Evolutionary conservation across 2,113 vertebrate genomes (phyloP).

Genomic region (Neogobius melanostomus): DNA sequence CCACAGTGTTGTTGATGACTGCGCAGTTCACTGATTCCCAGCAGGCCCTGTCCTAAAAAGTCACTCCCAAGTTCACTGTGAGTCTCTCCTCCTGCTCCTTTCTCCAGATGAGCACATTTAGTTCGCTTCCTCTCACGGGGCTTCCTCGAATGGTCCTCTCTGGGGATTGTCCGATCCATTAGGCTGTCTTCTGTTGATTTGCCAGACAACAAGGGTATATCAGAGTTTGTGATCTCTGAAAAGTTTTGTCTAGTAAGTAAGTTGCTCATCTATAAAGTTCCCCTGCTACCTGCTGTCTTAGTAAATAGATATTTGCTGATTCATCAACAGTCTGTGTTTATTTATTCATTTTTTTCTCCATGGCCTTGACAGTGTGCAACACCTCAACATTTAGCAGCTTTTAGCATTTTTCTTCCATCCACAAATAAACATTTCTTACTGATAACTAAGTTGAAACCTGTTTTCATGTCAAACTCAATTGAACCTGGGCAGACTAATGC

Average conservation of each 20-base stretch:
- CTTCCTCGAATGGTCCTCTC: not conserved
- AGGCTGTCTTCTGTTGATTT: slow-evolving; percentile 4
- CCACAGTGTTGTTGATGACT: slow-evolving; percentile 5
- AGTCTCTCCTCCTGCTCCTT: not conserved
- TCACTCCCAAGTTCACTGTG: slow-evolving; percentile 3
- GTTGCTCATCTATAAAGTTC: not conserved
- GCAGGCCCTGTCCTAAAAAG: slow-evolving; percentile 3
- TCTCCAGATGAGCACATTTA: slow-evolving; percentile 7
- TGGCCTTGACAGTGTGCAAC: too few species aligned
- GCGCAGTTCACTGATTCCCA: not conserved
- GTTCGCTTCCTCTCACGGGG: not conserved
- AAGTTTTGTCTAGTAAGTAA: not conserved
- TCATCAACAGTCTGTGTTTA: not conserved
- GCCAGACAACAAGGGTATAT: slow-evolving; percentile 1
- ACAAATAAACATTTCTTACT: not conserved
- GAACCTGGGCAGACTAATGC: not conserved
- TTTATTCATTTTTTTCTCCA: too few species aligned
- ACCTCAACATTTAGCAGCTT: too few species aligned
- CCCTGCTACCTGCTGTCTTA: slow-evolving; percentile 1
- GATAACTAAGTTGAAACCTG: not conserved
- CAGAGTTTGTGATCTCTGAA: slow-evolving; percentile 2
- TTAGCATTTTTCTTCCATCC: too few species aligned
- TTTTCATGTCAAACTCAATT: not conserved
- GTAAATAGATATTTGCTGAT: not conserved
- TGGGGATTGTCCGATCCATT: not conserved